phyloP scores from a whole-genome alignment of 1,140 invertebrate genomes.

The Aricia agestis region DNA sequence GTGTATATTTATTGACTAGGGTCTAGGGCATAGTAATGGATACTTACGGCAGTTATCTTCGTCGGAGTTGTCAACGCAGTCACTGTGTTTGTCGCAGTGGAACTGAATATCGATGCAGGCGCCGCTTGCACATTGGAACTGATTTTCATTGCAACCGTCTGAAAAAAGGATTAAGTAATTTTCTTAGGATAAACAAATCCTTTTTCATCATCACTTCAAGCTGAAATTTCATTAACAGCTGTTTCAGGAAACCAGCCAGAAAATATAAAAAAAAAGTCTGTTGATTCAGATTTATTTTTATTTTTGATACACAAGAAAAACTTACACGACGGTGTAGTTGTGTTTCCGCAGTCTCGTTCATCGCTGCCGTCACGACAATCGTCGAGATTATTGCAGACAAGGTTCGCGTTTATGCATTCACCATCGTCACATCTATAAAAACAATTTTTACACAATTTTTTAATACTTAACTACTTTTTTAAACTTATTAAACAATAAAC shows the following conservation, averaged over 20 bases:
- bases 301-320: neutral
- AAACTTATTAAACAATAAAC: too few relatives aligned
- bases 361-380: constrained; percentile 87
- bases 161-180: neutral
- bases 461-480: too few relatives aligned
- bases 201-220: too few relatives aligned
- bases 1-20: neutral
- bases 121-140: constrained; percentile 75
- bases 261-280: too few relatives aligned
- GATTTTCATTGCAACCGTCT: constrained; percentile 62
- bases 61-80: constrained; percentile 83
- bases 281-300: too few relatives aligned
- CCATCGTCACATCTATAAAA: constrained; percentile 54
- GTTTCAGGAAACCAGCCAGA: too few relatives aligned
- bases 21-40: neutral
- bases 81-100: constrained; percentile 77
- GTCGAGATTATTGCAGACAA: constrained; percentile 67
- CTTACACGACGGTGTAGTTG: constrained; percentile 39
- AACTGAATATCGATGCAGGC: constrained; percentile 87
- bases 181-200: too few relatives aligned
- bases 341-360: constrained; percentile 74
- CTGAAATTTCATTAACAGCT: too few relatives aligned
- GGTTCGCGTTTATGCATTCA: constrained; percentile 65
- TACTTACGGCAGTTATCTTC: constrained; percentile 78
- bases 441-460: neutral